A percentile compares a stretch with the other conserved stretches of the same genome.
phyloP scores from a whole-genome alignment of 2,113 vertebrate species.

The Tinamus guttatus region DNA sequence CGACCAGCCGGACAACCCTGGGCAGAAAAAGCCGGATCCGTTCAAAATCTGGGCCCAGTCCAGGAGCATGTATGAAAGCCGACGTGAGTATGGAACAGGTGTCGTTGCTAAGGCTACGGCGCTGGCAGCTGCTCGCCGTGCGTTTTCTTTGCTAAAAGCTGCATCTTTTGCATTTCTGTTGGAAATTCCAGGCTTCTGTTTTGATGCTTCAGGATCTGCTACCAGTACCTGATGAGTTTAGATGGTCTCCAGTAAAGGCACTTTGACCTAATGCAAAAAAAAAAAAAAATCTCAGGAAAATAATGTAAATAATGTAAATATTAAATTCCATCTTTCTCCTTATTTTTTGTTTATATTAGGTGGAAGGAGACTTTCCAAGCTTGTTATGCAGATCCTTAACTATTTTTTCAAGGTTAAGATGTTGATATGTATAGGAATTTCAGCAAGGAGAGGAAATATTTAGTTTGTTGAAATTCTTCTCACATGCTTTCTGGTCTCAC shows the following conservation, averaged over 20 bases:
- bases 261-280: background rate
- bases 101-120: conserved; percentile 56
- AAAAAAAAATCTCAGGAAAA: background rate
- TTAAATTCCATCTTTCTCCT: background rate
- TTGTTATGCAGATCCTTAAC: background rate
- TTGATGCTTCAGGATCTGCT: background rate
- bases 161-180: background rate
- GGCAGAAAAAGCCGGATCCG: conserved; percentile 97
- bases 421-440: background rate
- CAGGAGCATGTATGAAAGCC: conserved; percentile 99
- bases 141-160: background rate
- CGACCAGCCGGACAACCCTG: conserved; percentile 87
- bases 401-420: background rate
- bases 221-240: background rate
- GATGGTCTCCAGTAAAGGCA: background rate
- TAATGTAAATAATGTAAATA: background rate
- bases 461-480: conserved; percentile 12
- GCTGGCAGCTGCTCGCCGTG: conserved; percentile 13
- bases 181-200: background rate
- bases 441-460: conserved; percentile 3
- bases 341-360: background rate
- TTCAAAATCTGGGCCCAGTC: conserved; percentile 99
- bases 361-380: background rate
- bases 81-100: conserved; percentile 91
- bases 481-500: background rate